These are phyloP conservation scores for Willisornis vidua DNA, from an alignment of 2,113 vertebrate genomes.

Conservation along the genomic window DNA sequence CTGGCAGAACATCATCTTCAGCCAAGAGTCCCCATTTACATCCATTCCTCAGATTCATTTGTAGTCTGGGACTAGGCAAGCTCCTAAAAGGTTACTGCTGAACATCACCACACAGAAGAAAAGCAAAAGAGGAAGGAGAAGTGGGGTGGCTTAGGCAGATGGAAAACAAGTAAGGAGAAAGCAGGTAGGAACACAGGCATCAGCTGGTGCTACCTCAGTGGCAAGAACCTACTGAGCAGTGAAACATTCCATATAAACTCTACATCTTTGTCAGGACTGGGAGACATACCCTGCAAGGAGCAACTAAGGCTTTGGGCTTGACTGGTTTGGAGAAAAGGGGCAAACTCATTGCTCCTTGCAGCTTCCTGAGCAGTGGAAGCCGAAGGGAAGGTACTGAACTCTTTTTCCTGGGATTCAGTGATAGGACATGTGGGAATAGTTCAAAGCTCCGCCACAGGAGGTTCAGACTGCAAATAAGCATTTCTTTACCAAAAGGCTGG, in stretches of 20 bases:
- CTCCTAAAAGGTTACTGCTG: neutral
- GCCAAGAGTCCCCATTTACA: neutral
- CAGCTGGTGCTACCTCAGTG: neutral
- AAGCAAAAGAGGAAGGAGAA: neutral
- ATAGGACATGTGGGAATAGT: rapidly evolving
- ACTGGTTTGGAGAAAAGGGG: neutral
- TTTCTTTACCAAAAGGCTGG: neutral
- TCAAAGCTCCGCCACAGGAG: neutral
- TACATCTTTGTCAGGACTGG: neutral
- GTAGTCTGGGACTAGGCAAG: neutral
- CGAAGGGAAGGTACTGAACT: neutral
- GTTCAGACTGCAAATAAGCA: neutral
- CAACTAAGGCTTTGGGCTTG: neutral
- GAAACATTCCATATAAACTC: neutral
- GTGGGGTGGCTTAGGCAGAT: neutral
- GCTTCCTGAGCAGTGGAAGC: neutral
- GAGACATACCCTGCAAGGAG: rapidly evolving
- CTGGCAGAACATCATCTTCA: neutral
- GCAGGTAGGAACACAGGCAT: neutral
- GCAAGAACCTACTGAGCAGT: neutral
- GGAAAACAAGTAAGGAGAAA: neutral
- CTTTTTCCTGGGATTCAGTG: neutral
- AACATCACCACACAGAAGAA: neutral
- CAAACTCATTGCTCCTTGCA: neutral
- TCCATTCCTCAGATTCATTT: neutral